Percentiles rank a stretch among this genome's conserved stretches.
Conservation (phyloP, 2,888 invertebrate genomes). For the Saturnia japonica region DNA sequence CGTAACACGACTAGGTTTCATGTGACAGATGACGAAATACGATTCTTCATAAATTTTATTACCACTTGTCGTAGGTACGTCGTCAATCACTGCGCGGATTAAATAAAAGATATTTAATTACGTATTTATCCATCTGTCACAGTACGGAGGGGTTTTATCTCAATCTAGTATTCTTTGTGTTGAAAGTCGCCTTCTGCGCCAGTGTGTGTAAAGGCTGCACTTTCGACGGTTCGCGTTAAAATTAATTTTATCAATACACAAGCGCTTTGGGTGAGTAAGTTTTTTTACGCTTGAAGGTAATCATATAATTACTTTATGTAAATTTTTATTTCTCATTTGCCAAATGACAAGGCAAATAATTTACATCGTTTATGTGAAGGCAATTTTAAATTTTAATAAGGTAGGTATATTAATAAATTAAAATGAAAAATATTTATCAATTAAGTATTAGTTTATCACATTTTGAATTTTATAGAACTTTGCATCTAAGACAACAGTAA, state of each 20-base stretch:
- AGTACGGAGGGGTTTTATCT: conserved; percentile 51
- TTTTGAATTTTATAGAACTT: too few species aligned
- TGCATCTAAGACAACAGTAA: too few species aligned
- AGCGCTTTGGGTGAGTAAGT: conserved; percentile 49
- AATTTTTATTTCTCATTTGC: not conserved
- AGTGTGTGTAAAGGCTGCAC: conserved; percentile 80
- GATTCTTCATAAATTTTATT: conserved; percentile 51
- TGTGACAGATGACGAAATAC: conserved; percentile 47
- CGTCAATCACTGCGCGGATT: conserved; percentile 53
- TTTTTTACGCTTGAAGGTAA: conserved; percentile 15
- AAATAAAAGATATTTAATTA: conserved; percentile 44
- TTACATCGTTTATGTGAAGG: not conserved
- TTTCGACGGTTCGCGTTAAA: conserved; percentile 54
- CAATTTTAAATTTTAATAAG: too few species aligned
- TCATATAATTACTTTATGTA: not conserved
- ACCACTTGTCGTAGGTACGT: conserved; percentile 42
- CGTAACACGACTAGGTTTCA: conserved; percentile 53
- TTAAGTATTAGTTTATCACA: too few species aligned
- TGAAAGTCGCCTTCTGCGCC: conserved; percentile 77
- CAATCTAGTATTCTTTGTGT: conserved; percentile 58
- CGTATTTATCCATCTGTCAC: conserved; percentile 37
- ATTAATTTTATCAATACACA: conserved; percentile 24
- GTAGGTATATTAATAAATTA: too few species aligned
- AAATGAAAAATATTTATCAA: too few species aligned
- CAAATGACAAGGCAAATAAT: not conserved